Base-by-base conservation (phyloP, 2,113 vertebrate species). In the Acanthochromis polyacanthus region DNA sequence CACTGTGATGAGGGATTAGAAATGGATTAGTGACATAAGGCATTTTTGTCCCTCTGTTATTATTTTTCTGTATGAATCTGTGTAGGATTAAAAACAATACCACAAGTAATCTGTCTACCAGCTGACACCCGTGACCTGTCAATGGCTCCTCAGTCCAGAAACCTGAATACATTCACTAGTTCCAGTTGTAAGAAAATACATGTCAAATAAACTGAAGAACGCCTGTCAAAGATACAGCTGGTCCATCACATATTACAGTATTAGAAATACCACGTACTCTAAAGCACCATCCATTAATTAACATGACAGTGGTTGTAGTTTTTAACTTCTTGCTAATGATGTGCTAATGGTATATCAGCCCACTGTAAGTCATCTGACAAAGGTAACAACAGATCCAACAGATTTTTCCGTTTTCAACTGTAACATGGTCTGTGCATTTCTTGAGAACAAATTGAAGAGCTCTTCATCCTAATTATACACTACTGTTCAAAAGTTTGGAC, bases 31-130 rank as follows among this genome's bases (percentile, higher is more conserved):
- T 60, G 85, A 86, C 83, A 89, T 79, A 86, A 81, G 83, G 80
- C 81, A 69, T 82, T 88, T 75, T 81, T 81, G 62, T 74, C 72
- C 72, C 60, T 56, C 75, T 79, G 74, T 83, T 89, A 88, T 85
- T 84, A 79, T 90, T 87, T 83, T 84, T 85, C 80, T 12, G 46
- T 88, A 83, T 88, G 85, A 88, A 87, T 88, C 82, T 60, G 69
- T 80, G 68, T 66, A 51, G 88, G 86, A 92, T 92, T 92, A 91
- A 89, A 89, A 82, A 87, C 90, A 80, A 75, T 86, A 78, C 65
- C 56, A 75, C 46, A 5, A 78, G 65, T 90, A 93, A 91, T 91
- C 90, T 90, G 89, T 50, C 78, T 71, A 75, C 80, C 86, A 91
- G 72, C 83, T 89, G 86, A 91, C 84, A 82, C 57, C 40, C 69